phyloP scores from a whole-genome alignment of 2,888 invertebrate species.

The Eristalis tenax region DNA sequence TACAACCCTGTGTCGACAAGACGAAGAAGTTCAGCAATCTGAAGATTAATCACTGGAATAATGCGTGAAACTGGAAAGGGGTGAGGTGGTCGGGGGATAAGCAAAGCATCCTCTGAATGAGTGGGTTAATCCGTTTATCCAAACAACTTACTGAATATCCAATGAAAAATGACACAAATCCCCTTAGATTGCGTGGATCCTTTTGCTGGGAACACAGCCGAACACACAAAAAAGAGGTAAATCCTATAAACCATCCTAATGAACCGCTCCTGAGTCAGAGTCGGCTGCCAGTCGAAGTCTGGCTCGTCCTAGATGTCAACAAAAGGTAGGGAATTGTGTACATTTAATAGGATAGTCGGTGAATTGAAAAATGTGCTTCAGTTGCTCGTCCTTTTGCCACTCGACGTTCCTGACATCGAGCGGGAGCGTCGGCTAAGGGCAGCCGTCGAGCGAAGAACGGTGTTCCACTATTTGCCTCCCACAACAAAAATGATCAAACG shows the following conservation, averaged over 20 bases:
- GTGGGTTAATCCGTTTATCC: neutral
- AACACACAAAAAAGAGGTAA: neutral
- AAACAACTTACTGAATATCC: neutral
- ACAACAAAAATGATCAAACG: no score
- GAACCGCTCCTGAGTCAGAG: neutral
- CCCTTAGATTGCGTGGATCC: neutral
- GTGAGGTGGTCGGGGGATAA: neutral
- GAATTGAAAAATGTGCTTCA: no score
- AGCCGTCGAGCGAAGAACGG: no score
- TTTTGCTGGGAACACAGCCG: neutral
- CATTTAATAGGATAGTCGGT: neutral
- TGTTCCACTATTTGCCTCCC: no score
- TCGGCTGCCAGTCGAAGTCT: neutral
- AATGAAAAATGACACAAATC: neutral
- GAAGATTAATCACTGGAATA: constrained; percentile 51
- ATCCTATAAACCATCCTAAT: neutral
- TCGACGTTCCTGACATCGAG: no score
- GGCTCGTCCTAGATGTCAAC: neutral
- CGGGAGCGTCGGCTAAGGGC: no score
- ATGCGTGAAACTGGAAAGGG: neutral
- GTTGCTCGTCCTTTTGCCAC: no score
- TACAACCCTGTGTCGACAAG: constrained; percentile 41
- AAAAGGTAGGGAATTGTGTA: neutral
- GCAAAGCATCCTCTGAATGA: neutral
- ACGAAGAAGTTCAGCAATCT: constrained; percentile 36